Percentiles rank a stretch among this genome's conserved stretches.
Conservation (phyloP, 2,797 vertebrate species). For the Tympanoctomys barrerae region DNA sequence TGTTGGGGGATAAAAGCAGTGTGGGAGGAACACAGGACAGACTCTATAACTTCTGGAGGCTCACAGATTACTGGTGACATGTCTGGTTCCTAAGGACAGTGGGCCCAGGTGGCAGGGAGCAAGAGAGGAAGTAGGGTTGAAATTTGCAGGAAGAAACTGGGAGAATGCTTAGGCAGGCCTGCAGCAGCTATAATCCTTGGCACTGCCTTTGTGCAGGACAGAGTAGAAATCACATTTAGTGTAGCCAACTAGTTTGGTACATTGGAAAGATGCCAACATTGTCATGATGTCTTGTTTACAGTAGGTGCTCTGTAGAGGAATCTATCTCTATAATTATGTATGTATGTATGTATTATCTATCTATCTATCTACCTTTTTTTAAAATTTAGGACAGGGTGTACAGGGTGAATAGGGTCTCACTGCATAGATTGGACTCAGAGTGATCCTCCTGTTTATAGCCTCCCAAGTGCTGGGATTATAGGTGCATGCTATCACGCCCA, state of each 20-base stretch:
- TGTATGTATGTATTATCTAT: not conserved
- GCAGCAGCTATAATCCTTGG: not conserved
- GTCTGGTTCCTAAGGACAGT: not conserved
- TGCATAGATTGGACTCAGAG: too few species aligned
- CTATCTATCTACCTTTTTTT: too few species aligned
- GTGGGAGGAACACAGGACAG: not conserved
- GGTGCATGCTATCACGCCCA: too few species aligned
- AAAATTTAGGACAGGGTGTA: too few species aligned
- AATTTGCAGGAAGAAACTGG: constrained; percentile 1
- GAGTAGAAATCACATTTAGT: not conserved
- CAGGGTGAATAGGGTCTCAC: too few species aligned
- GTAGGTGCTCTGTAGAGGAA: not conserved
- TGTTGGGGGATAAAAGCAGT: not conserved
- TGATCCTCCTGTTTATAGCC: too few species aligned
- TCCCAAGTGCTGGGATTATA: too few species aligned
- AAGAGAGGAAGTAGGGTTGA: not conserved
- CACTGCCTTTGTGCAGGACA: not conserved
- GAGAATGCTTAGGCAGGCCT: not conserved
- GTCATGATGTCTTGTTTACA: not conserved
- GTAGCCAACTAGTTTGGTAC: not conserved
- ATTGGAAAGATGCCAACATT: not conserved
- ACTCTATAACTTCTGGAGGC: not conserved
- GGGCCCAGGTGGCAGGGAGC: not conserved
- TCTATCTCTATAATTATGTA: not conserved
- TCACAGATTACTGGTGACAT: not conserved